These are phyloP conservation scores for Apostichopus parvimensis DNA, from an alignment of 35 echinoderm and acorn worm genomes.

Conservation along the genomic window DNA sequence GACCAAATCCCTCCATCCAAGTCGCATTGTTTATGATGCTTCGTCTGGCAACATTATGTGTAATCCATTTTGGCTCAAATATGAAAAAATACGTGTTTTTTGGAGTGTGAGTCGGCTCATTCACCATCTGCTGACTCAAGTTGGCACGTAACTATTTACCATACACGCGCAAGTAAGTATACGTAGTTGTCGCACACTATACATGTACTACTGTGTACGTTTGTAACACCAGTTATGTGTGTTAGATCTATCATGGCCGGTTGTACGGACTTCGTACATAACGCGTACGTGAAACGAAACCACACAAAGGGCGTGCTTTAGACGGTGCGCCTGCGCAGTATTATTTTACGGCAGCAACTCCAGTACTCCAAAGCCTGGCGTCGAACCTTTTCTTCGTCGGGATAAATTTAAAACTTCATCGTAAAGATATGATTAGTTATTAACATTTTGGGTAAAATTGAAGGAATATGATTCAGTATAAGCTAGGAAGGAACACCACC, in stretches of 20 bases:
- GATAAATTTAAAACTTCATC: too few relatives aligned
- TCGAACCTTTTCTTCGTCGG: too few relatives aligned
- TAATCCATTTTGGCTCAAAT: conserved; percentile 30
- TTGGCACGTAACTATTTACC: too few relatives aligned
- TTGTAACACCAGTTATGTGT: not conserved
- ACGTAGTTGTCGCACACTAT: not conserved
- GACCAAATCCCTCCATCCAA: conserved; percentile 99
- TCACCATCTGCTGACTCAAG: too few relatives aligned
- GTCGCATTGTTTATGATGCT: conserved; percentile 55
- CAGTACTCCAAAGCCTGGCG: too few relatives aligned
- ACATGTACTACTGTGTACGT: not conserved
- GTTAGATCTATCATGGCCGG: not conserved
- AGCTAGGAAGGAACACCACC: too few relatives aligned
- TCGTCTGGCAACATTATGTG: conserved; percentile 29
- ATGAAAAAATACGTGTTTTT: conserved; percentile 10
- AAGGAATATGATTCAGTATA: too few relatives aligned
- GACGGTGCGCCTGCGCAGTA: not conserved
- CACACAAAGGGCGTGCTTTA: not conserved
- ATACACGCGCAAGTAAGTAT: not conserved
- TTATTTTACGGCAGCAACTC: not conserved
- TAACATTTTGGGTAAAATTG: too few relatives aligned
- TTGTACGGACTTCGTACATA: not conserved
- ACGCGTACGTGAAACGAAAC: not conserved
- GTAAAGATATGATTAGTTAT: too few relatives aligned
- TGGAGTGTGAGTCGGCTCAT: not conserved